Conservation (phyloP, 2,113 vertebrate species). For the Sander lucioperca region DNA sequence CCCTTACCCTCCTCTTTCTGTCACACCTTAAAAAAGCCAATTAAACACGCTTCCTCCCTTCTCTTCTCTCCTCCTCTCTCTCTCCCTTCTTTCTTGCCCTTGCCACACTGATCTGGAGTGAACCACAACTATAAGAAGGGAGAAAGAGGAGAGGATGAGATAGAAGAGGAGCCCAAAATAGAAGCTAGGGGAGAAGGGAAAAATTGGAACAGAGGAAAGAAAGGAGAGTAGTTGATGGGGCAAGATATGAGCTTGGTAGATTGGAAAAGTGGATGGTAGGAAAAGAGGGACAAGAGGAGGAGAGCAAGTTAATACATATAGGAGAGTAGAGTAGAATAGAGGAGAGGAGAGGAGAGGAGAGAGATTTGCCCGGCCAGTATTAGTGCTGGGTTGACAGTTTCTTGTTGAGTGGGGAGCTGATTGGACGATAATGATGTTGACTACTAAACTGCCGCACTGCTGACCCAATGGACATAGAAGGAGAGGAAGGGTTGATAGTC, state of each 20-base stretch:
- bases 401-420: conserved; percentile 71
- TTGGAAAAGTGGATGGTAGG: conserved; percentile 19
- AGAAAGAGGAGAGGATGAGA: conserved; percentile 38
- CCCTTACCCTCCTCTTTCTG: conserved; percentile 67
- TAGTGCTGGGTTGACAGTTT: conserved; percentile 82
- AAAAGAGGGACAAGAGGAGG: conserved; percentile 22
- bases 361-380: conserved; percentile 69
- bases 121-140: conserved; percentile 60
- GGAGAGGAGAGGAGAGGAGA: background rate
- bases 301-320: conserved; percentile 30
- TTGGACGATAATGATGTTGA: conserved; percentile 80
- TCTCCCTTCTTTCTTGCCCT: conserved; percentile 60
- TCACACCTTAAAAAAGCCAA: conserved; percentile 85
- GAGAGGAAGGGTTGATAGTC: conserved; percentile 46
- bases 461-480: conserved; percentile 73
- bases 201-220: conserved; percentile 38
- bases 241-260: conserved; percentile 25
- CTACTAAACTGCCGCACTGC: conserved; percentile 72
- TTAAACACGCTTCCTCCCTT: conserved; percentile 78
- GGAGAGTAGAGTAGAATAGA: background rate
- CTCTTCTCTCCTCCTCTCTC: conserved; percentile 41
- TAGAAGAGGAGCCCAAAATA: conserved; percentile 60
- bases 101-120: conserved; percentile 62
- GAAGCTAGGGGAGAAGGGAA: conserved; percentile 36
- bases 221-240: conserved; percentile 10